These are phyloP conservation scores for Alfaro cultratus DNA, from an alignment of 2,797 vertebrate genomes.

Conservation along the genomic window DNA sequence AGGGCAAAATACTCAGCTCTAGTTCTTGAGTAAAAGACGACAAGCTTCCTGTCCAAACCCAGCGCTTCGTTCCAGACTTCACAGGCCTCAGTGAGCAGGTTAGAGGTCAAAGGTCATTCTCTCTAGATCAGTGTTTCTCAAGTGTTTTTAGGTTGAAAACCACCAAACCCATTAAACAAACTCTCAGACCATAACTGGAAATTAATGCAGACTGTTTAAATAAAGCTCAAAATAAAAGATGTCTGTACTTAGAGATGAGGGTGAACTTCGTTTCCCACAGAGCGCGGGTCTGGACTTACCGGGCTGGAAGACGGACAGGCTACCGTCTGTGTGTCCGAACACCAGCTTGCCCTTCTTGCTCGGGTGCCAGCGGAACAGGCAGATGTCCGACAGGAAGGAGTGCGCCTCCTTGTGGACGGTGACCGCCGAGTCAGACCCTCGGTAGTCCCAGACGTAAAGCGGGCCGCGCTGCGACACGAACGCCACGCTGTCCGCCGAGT, in stretches of 20 bases:
- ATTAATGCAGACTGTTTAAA: too few species aligned
- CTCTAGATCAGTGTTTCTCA: too few species aligned
- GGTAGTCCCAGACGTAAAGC: conserved; percentile 90
- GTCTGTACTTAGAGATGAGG: too few species aligned
- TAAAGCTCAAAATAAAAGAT: too few species aligned
- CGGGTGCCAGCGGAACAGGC: conserved; percentile 94
- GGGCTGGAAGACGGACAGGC: conserved; percentile 94
- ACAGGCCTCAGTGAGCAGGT: neutral
- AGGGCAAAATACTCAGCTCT: too few species aligned
- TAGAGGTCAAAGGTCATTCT: neutral
- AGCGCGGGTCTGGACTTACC: conserved; percentile 39
- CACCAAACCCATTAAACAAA: too few species aligned
- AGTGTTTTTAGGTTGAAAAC: too few species aligned
- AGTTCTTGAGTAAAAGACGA: too few species aligned
- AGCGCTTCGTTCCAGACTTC: neutral
- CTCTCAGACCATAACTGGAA: too few species aligned
- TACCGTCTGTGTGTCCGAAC: conserved; percentile 96
- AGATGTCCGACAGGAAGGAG: conserved; percentile 94
- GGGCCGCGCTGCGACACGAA: conserved; percentile 94
- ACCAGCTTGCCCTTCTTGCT: conserved; percentile 90
- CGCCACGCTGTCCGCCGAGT: conserved; percentile 85
- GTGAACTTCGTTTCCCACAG: too few species aligned
- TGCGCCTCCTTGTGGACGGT: conserved; percentile 93
- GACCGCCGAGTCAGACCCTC: conserved; percentile 86
- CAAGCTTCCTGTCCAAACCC: neutral